Evolutionary conservation across 2,888 invertebrate species (phyloP), one percentile per base, ranked within the genome.

Genomic region (Oxytorus armatus): DNA sequence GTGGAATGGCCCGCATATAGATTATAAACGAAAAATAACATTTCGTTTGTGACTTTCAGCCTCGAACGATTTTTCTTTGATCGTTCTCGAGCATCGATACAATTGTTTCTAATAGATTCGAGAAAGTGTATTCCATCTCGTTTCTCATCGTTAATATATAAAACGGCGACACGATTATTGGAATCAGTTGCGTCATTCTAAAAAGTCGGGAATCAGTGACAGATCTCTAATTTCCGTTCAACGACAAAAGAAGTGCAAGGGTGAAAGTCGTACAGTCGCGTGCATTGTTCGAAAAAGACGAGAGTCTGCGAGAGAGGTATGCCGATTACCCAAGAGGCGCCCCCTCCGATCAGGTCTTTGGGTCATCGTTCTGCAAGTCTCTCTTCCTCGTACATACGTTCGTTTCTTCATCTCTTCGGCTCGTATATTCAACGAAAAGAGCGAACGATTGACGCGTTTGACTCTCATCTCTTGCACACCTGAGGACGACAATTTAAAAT

Each of bases 241-340:
- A 74, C 75, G 82, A 81, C 82, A 82, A 78, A 82, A 82, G 78
- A 82, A 78, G 82, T 83, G 81, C 83, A 82, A 81, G 82, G 77
- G 82, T 84, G 82, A 82, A 83, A 82, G 82, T 79, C 76, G 76
- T 42, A 61, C 29, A 3, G 53, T 44, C 21, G 36, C 51, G 61
- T 16, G 55, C 74, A 81, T 81, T 81, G 80, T 81, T 81, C 68
- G 51, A 21, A 39, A 14, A 18, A 75, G 63, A 74, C 53, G 36
- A 61, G 39, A 42, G 33, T 39, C 47, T 47, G 25, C 33, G 55
- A 68, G 55, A 68, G 63, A 25, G 66, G 69, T 69, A 81, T 81
- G 77, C 69, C 77, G 77, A 77, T 81, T 81, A 74, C 77, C 65
- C 69, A 81, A 81, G 53, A 77, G n/a, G n/a, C n/a, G n/a, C n/a